Percentiles rank a stretch among this genome's conserved stretches.
Conservation (phyloP, 2,888 invertebrate species). For the Hydrotaea cyrtoneurina region DNA sequence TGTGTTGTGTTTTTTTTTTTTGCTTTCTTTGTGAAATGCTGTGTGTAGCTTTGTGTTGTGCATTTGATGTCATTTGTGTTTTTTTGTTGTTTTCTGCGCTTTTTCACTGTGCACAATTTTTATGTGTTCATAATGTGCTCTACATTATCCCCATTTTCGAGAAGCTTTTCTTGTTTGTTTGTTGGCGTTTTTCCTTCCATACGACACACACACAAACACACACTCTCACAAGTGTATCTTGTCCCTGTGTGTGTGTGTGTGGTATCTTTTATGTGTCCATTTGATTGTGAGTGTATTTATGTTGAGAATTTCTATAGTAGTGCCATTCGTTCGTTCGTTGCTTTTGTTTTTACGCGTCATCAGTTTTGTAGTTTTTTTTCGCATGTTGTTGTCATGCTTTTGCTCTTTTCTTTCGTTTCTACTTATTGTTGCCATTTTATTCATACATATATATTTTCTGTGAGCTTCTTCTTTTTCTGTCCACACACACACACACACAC, state of each 20-base stretch:
- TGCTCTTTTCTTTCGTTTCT: no score
- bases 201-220: not conserved
- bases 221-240: not conserved
- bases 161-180: conserved; percentile 44
- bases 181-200: not conserved
- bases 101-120: conserved; percentile 66
- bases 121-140: conserved; percentile 62
- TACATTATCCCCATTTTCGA: conserved; percentile 51
- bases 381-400: conserved; percentile 56
- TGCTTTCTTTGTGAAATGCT: not conserved
- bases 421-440: no score
- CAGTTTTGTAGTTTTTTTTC: conserved; percentile 68
- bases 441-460: no score
- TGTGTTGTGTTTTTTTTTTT: conserved; percentile 47
- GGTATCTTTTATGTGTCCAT: not conserved
- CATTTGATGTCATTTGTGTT: conserved; percentile 33
- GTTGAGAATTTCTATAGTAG: not conserved
- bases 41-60: not conserved
- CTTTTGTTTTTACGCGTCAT: conserved; percentile 61
- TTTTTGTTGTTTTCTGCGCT: conserved; percentile 41
- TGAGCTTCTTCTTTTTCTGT: no score
- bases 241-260: not conserved
- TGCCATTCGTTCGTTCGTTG: conserved; percentile 25
- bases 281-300: not conserved
- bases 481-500: conserved; percentile 32